Evolutionary conservation across 2,113 vertebrate species (phyloP).

Genomic region (Sinocyclocheilus grahami): DNA sequence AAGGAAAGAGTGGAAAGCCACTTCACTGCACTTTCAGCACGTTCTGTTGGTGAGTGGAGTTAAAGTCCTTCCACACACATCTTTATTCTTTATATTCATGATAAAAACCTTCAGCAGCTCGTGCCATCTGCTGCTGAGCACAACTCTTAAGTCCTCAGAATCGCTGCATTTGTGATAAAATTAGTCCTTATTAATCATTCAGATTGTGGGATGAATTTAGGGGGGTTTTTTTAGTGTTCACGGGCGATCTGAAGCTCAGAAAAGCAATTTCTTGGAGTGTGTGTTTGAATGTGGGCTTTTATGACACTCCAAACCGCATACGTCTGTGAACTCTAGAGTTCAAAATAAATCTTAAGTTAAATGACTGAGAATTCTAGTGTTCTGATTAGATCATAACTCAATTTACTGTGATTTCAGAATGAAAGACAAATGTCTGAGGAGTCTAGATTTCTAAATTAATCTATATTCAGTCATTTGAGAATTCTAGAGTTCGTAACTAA

Average conservation of each 20-base stretch:
- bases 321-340: background rate
- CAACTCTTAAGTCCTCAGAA: constrained; percentile 19
- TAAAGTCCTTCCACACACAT: constrained; percentile 64
- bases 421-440: background rate
- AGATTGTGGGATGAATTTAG: background rate
- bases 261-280: background rate
- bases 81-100: constrained; percentile 66
- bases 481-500: no score
- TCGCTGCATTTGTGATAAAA: constrained; percentile 11
- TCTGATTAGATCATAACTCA: background rate
- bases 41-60: constrained; percentile 67
- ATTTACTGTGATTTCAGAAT: background rate
- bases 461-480: no score
- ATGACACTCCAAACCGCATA: background rate
- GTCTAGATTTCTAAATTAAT: no score
- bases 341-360: background rate
- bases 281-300: background rate
- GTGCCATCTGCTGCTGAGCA: constrained; percentile 68
- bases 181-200: constrained; percentile 28
- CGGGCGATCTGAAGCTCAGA: background rate
- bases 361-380: background rate
- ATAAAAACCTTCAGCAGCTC: constrained; percentile 66
- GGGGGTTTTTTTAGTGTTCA: background rate
- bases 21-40: constrained; percentile 64
- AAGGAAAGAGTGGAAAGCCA: constrained; percentile 59